Percentiles rank a stretch among this genome's conserved stretches.
Evolutionary conservation across 2,113 vertebrate species (phyloP).

Genomic region (Rhineura floridana): DNA sequence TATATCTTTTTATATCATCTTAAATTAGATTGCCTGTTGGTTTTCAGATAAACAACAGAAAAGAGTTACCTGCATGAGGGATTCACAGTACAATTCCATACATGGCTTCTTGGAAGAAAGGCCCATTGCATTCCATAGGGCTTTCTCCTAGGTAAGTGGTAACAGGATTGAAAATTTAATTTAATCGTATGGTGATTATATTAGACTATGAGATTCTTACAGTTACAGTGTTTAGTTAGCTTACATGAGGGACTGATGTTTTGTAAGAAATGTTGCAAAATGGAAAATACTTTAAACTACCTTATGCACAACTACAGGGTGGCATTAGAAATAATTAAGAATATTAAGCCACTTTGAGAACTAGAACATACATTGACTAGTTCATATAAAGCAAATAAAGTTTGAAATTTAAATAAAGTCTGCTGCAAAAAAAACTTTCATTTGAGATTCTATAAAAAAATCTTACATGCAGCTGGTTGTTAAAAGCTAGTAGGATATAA

Average conservation of each 20-base stretch:
- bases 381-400: constrained; percentile 42
- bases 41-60: constrained; percentile 57
- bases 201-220: constrained; percentile 51
- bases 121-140: neutral
- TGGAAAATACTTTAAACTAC: constrained; percentile 40
- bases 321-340: constrained; percentile 43
- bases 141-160: neutral
- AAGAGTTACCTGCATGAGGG: constrained; percentile 56
- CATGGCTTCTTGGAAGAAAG: neutral
- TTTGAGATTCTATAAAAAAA: constrained; percentile 25
- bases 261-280: constrained; percentile 17
- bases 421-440: constrained; percentile 21
- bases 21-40: constrained; percentile 50
- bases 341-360: constrained; percentile 43
- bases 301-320: constrained; percentile 22
- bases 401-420: constrained; percentile 22
- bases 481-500: neutral
- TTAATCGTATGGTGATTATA: constrained; percentile 60
- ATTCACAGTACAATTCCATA: constrained; percentile 6
- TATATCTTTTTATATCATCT: constrained; percentile 48
- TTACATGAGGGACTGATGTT: constrained; percentile 51
- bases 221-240: constrained; percentile 62
- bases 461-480: neutral
- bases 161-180: constrained; percentile 23
- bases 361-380: constrained; percentile 44